Base-by-base conservation (phyloP, 2,888 invertebrate species). In the Silvanus unidentatus region DNA sequence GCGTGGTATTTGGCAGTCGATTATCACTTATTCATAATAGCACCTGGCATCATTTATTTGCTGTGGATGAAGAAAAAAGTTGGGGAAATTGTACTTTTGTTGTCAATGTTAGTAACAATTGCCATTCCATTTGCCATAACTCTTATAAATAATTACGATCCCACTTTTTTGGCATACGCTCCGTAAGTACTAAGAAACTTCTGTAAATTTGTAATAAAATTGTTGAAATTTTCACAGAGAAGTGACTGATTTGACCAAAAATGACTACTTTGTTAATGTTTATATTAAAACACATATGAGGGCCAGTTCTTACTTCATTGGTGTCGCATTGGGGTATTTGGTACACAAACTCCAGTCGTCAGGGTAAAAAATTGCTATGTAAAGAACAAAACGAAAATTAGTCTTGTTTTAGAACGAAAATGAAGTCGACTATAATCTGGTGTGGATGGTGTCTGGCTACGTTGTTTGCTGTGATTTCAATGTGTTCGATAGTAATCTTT, bases 201-300 rank as follows among this genome's bases (percentile, higher is more conserved):
- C 22, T 14, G 22, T 14, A 40, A 28, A 34, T 29, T 30, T 36
- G 10, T 8, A 37, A 37, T 30, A 16, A n/a, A n/a, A 27, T 37
- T 36, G 12, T 37, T 10, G 15, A 38, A 14, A 38, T 28, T 45
- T 39, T 44, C 52, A 46, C 68, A 86, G 85, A 52, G 84, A 85
- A 68, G 71, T 84, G 12, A 70, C 73, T 27, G 84, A 86, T 56
- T 74, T 86, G 27, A 75, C 78, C 2, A 69, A 71, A 1, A 85
- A 85, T 58, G 69, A 68, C 41, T 86, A 82, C 57, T 86, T 84
- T 59, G 74, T 74, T 34, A 76, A 74, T 44, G 78, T 77, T 0
- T 86, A 86, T 54, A 80, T 84, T n/a, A 85, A 83, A 64, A 86
- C 86, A 0, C 85, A 86, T 53, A 84, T 85, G 82, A 77, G 84